These are phyloP conservation scores for Crepidodera aurea DNA, from an alignment of 2,888 invertebrate genomes.

Conservation along the genomic window DNA sequence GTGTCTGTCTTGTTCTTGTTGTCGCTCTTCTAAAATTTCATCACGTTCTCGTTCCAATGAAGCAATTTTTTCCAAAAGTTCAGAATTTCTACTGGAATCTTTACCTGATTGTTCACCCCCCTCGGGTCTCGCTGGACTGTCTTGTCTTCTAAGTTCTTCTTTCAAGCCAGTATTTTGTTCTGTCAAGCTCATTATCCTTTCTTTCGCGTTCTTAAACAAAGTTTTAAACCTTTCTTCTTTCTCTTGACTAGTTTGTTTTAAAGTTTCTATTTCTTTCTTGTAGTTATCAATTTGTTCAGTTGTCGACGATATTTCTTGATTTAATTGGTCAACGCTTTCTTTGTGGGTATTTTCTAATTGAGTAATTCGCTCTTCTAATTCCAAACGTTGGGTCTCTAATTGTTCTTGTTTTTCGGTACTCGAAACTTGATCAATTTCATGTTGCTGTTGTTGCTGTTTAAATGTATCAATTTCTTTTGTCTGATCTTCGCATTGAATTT, in stretches of 20 bases:
- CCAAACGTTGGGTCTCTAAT: conserved; percentile 62
- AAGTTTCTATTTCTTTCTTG: conserved; percentile 62
- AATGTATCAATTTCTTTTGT: conserved; percentile 68
- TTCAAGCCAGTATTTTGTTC: conserved; percentile 72
- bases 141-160: conserved; percentile 62
- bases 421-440: conserved; percentile 62
- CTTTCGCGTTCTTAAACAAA: conserved; percentile 77
- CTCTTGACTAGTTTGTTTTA: conserved; percentile 59
- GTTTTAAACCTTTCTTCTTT: conserved; percentile 62
- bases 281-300: conserved; percentile 66
- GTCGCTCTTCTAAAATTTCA: conserved; percentile 65
- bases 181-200: conserved; percentile 75
- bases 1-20: conserved; percentile 75
- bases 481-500: conserved; percentile 82
- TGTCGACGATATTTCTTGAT: conserved; percentile 58
- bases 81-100: conserved; percentile 51
- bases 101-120: conserved; percentile 59
- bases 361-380: conserved; percentile 59
- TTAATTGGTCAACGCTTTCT: conserved; percentile 62
- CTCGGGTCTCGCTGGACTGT: conserved; percentile 55
- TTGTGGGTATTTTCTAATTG: conserved; percentile 61
- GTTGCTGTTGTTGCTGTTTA: conserved; percentile 59
- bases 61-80: conserved; percentile 69
- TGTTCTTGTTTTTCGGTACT: conserved; percentile 63
- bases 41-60: conserved; percentile 73